phyloP scores from a whole-genome alignment of 2,797 vertebrate species.

The Fratercula arctica region DNA sequence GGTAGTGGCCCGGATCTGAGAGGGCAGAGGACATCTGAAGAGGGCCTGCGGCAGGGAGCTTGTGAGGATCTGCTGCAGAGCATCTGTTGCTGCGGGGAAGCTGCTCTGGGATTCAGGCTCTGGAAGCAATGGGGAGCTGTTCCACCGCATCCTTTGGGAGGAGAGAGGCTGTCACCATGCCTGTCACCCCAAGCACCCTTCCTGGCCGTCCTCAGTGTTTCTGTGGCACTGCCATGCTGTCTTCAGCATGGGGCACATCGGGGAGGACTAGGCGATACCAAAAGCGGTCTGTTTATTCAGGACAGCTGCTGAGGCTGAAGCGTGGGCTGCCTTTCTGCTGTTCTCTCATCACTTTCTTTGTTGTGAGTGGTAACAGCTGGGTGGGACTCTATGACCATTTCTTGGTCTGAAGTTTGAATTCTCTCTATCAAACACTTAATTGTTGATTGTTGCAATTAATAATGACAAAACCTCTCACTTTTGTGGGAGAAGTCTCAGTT shows the following conservation, averaged over 20 bases:
- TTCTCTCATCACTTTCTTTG: background rate
- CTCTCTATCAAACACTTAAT: background rate
- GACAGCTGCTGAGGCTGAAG: background rate
- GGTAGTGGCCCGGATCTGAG: too few species aligned
- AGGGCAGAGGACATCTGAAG: background rate
- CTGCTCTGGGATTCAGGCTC: background rate
- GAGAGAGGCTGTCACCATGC: background rate
- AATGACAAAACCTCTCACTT: background rate
- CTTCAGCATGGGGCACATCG: background rate
- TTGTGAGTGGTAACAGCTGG: background rate
- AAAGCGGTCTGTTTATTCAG: background rate
- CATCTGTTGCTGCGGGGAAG: background rate
- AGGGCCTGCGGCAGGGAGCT: background rate
- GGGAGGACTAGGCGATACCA: background rate
- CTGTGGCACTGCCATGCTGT: background rate
- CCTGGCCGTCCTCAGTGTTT: background rate
- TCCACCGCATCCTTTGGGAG: background rate
- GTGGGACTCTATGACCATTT: background rate
- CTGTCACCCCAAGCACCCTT: background rate
- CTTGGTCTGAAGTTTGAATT: background rate
- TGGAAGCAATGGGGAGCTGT: background rate
- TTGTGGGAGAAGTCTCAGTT: background rate
- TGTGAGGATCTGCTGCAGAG: background rate
- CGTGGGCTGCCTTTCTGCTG: background rate
- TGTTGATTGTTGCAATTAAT: background rate